phyloP scores from a whole-genome alignment of 2,797 vertebrate genomes.

The Hemitrygon akajei region DNA sequence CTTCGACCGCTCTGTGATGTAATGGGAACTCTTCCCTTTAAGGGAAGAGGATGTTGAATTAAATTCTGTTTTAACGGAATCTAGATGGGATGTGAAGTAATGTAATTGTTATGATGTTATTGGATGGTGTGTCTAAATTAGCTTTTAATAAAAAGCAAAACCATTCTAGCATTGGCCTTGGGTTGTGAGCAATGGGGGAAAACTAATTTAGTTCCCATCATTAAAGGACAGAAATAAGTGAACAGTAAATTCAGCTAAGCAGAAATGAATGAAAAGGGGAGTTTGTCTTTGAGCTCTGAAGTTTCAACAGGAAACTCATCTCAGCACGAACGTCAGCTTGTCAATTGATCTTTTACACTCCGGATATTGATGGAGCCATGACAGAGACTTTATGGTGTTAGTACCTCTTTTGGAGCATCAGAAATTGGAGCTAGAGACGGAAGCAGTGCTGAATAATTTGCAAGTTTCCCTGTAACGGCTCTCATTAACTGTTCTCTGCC shows the following conservation, averaged over 20 bases:
- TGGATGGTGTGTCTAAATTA: neutral
- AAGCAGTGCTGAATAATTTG: neutral
- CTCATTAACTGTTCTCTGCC: neutral
- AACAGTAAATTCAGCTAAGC: too few species aligned
- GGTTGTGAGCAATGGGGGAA: neutral
- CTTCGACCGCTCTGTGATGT: neutral
- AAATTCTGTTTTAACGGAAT: neutral
- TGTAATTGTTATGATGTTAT: neutral
- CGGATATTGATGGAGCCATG: constrained; percentile 17
- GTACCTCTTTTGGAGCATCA: neutral
- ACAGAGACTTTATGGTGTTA: neutral
- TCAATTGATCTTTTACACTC: neutral
- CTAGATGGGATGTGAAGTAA: neutral
- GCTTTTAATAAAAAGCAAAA: neutral
- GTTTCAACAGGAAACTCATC: constrained; percentile 19
- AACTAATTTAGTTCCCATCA: neutral
- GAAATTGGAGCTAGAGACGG: neutral
- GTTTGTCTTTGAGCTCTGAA: neutral
- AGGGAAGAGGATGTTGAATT: neutral
- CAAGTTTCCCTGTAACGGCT: neutral
- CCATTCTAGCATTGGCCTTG: neutral
- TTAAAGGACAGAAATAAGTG: neutral
- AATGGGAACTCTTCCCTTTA: neutral
- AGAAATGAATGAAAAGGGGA: neutral
- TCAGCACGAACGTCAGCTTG: neutral